Base-by-base conservation (phyloP, 2,888 invertebrate species). In the Nudaria mundana region DNA sequence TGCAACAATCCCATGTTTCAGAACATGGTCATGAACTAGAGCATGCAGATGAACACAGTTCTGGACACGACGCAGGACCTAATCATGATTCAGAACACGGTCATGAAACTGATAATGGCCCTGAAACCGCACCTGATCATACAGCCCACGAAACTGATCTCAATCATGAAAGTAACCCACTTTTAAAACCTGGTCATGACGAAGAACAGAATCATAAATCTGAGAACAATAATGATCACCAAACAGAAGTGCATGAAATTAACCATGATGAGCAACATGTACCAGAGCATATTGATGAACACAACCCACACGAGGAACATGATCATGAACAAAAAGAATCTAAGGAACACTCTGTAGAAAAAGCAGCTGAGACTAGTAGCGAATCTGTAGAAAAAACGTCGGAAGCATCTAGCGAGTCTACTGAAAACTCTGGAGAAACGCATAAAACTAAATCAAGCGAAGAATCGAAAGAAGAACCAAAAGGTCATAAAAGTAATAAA, bases 341-440 rank as follows among this genome's bases (percentile, higher is more conserved):
- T 1, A 30, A 22, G 7, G 34, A 40, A 7, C 15, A 40, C 24
- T 36, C 48, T 1, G 34, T 29, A 12, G 30, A 13, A 30, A 28
- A 37, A 1, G 20, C 22, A 12, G 26, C 35, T 22, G 20, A 33
- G 1, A 16, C 37, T n/a, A 7, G 5, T 37, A 53, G 62, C 32
- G 18, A 45, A 40, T 37, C 47, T 7, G 1, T 47, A 36, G 39
- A 40, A 31, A 29, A 30, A 5, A 7, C 37, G 0, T 26, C n/a
- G 8, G 20, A 34, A 8, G 5, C 31, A 10, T 22, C 5, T 4
- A 10, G 30, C 6, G 1, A 12, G 5, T 16, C 2, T 12, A 12
- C 13, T 18, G 24, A 36, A 0, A 38, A 45, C 16, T 20, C 37
- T 3, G 31, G 32, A 4, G 30, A 42, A 6, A 37, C 7, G 14